phyloP scores from a whole-genome alignment of 2,797 vertebrate genomes.

The Muraenolepis orangiensis region DNA sequence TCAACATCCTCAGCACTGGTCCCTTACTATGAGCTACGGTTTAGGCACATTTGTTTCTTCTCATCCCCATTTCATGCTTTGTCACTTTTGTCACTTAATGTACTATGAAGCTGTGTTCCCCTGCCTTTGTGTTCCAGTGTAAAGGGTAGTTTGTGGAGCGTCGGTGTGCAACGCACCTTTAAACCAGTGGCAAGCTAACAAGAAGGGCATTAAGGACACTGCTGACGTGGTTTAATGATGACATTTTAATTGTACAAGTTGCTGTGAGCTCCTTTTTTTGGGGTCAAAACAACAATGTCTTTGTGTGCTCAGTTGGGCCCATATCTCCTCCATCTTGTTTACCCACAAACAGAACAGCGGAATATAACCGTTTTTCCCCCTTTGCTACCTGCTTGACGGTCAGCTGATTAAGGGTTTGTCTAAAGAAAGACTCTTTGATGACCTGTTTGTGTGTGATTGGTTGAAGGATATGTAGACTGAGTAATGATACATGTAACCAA shows the following conservation, averaged over 20 bases:
- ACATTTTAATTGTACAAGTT: slow-evolving; percentile 56
- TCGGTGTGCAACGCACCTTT: slow-evolving; percentile 24
- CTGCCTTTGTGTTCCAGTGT: slow-evolving; percentile 28
- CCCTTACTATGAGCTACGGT: slow-evolving; percentile 15
- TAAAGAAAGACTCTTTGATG: slow-evolving; percentile 18
- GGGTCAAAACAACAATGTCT: slow-evolving; percentile 59
- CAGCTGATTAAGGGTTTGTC: slow-evolving; percentile 42
- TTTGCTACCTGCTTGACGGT: slow-evolving; percentile 25
- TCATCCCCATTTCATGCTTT: not conserved
- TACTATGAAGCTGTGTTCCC: slow-evolving; percentile 9
- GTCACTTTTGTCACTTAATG: slow-evolving; percentile 17
- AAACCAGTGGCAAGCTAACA: slow-evolving; percentile 41
- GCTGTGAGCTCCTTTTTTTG: slow-evolving; percentile 49
- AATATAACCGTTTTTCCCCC: slow-evolving; percentile 23
- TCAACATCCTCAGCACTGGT: slow-evolving; percentile 15
- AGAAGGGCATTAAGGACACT: slow-evolving; percentile 65
- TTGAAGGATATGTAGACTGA: slow-evolving; percentile 12
- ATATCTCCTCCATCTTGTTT: slow-evolving; percentile 61
- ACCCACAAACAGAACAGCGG: slow-evolving; percentile 53
- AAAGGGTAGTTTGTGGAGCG: slow-evolving; percentile 42
- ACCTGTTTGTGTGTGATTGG: slow-evolving; percentile 28
- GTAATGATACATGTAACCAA: slow-evolving; percentile 20
- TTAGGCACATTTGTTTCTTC: slow-evolving; percentile 18
- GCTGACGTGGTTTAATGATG: slow-evolving; percentile 51
- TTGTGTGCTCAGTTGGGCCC: slow-evolving; percentile 55